Evolutionary conservation across 2,888 invertebrate genomes (phyloP).

Genomic region (Abrostola tripartita): DNA sequence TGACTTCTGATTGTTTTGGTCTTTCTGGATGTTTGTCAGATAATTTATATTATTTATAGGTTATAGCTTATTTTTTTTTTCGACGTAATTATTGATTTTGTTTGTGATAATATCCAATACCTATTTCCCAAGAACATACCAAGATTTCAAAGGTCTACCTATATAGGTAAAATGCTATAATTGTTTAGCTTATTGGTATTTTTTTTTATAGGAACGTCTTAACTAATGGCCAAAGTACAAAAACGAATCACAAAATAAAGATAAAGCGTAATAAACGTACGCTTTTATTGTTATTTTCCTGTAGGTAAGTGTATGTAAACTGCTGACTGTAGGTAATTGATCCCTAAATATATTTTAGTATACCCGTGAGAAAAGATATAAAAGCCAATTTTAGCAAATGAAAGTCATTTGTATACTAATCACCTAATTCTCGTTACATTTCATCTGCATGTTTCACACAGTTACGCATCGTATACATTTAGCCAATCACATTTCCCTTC

Average conservation of each 20-base stretch:
- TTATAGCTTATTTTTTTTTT: constrained; percentile 19
- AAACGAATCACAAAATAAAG: too few relatives aligned
- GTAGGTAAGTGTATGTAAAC: neutral
- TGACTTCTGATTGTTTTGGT: constrained; percentile 52
- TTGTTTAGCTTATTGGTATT: too few relatives aligned
- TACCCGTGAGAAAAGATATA: neutral
- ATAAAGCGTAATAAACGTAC: too few relatives aligned
- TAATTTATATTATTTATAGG: constrained; percentile 11
- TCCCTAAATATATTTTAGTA: constrained; percentile 1
- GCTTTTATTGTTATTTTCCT: neutral
- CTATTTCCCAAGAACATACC: too few relatives aligned
- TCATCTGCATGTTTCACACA: constrained; percentile 26
- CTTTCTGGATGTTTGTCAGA: constrained; percentile 18
- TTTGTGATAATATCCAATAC: too few relatives aligned
- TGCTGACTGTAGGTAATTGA: neutral
- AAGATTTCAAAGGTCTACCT: too few relatives aligned
- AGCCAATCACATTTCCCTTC: constrained; percentile 22
- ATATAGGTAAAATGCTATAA: too few relatives aligned
- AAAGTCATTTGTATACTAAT: constrained; percentile 21
- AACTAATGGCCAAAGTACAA: too few relatives aligned
- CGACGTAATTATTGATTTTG: neutral
- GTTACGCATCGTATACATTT: constrained; percentile 31
- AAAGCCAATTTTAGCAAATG: constrained; percentile 1
- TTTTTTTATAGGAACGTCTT: too few relatives aligned
- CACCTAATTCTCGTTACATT: constrained; percentile 23